phyloP scores from a whole-genome alignment of 2,888 invertebrate species.

The Acleris holmiana region DNA sequence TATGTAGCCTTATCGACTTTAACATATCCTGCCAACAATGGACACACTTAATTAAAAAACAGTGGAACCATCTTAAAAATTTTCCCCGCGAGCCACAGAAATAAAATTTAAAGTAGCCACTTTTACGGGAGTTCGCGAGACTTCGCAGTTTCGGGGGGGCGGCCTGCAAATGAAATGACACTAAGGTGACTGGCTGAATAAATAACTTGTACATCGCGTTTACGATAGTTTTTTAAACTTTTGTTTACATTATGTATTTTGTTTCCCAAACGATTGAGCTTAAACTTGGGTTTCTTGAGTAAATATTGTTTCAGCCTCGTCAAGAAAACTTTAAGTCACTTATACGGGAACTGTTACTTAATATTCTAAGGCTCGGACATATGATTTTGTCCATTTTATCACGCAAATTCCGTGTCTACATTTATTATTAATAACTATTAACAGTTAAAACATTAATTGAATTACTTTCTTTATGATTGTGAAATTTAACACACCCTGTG shows the following conservation, averaged over 20 bases:
- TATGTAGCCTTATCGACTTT: neutral
- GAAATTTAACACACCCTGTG: no score
- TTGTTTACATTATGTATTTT: constrained; percentile 25
- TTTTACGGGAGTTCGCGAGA: constrained; percentile 37
- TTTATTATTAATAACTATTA: no score
- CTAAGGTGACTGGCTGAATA: constrained; percentile 35
- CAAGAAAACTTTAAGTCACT: no score
- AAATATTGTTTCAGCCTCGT: no score
- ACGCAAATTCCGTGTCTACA: no score
- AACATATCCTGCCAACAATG: neutral
- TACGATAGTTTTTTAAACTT: constrained; percentile 31
- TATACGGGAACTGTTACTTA: no score
- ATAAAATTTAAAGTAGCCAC: constrained; percentile 38
- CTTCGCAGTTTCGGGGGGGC: constrained; percentile 25
- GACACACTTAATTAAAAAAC: constrained; percentile 19
- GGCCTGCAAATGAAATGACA: constrained; percentile 24
- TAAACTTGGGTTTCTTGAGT: neutral
- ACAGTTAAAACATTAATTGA: no score
- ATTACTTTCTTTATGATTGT: no score
- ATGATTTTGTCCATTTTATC: no score
- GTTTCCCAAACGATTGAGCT: constrained; percentile 2
- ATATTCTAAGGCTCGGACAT: no score
- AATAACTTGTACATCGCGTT: constrained; percentile 36
- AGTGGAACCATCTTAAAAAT: constrained; percentile 19
- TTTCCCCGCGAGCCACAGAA: constrained; percentile 21